Percentiles rank a stretch among this genome's conserved stretches.
phyloP scores from a whole-genome alignment of 2,113 vertebrate genomes.

The Ophiodon elongatus region DNA sequence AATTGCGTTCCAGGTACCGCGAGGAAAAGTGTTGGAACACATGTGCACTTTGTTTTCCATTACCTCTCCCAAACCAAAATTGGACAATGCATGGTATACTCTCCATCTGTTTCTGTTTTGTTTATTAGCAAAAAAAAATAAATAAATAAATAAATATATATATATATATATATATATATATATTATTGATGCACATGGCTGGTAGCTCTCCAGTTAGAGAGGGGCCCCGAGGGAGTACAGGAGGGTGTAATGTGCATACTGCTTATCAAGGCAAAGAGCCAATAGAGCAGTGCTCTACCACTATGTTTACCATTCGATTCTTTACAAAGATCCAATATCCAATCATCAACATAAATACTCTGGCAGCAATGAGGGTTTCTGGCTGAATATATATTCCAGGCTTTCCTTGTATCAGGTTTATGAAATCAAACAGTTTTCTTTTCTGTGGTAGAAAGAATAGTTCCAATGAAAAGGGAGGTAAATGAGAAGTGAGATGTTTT shows the following conservation, averaged over 20 bases:
- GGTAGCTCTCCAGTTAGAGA: neutral
- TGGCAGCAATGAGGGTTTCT: neutral
- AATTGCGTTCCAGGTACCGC: neutral
- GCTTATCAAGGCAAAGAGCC: neutral
- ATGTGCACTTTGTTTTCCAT: neutral
- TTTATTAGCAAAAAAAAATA: too few relatives aligned
- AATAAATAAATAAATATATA: too few relatives aligned
- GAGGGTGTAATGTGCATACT: neutral
- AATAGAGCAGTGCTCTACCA: conserved; percentile 17
- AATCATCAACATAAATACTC: conserved; percentile 34
- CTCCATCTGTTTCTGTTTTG: neutral
- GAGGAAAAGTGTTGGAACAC: neutral
- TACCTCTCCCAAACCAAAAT: neutral
- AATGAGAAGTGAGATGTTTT: neutral
- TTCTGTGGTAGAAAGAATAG: neutral
- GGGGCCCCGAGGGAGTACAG: neutral
- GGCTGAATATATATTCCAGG: neutral
- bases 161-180: too few relatives aligned
- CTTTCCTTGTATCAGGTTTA: neutral
- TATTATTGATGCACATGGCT: neutral
- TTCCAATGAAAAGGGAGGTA: neutral
- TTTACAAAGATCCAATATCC: conserved; percentile 29
- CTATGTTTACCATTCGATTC: neutral
- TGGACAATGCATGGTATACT: neutral
- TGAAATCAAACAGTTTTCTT: conserved; percentile 2